Base-by-base conservation (phyloP, 53 echinoderm and acorn worm genomes). In the Henricia sp. region DNA sequence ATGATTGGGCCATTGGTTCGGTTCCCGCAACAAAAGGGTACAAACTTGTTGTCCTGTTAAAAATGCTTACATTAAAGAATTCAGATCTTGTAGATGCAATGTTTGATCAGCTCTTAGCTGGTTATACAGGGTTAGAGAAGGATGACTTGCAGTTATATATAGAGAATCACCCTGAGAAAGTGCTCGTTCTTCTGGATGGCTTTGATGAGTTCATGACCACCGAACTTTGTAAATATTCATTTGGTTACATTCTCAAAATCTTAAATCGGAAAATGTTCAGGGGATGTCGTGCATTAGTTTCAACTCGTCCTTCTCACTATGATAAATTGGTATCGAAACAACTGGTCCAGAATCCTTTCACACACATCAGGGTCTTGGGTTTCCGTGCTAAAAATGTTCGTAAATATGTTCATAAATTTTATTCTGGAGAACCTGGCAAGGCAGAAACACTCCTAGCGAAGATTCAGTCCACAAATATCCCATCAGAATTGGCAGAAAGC, bases 221-320 rank as follows among this genome's bases (percentile, higher is more conserved):
- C 12, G 44, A 48, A 42, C 66, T 63, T 3, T 42, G n/a, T 28
- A 51, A 48, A 72, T 9, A 19, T 23, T 29, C 20, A 51, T 72
- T 72, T 52, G 72, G 72, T 6, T 72, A 52, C 30, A 25, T 70
- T 26, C 70, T 70, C 16, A 32, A 44, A 43, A 35, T 63, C 66
- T 50, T 82, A 11, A 42, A 35, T 33, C 34, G 35, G 10, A 82
- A 1, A 14, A 42, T 21, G 17, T 64, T 8, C 21, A 25, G 28
- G 27, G 65, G 66, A 35, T 64, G 63, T 32, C n/a, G 41, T 33
- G 48, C 67, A 12, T 28, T 46, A 48, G 67, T 82, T 6, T 32
- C 64, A 48, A 82, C 82, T 30, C 82, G 82, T n/a, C 72, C 72
- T 33, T 72, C 72, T 9, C 72, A 72, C n/a, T 33, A 28, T 72